Base-by-base conservation (phyloP, 2,888 invertebrate genomes). In the Hybos culiciformis region DNA sequence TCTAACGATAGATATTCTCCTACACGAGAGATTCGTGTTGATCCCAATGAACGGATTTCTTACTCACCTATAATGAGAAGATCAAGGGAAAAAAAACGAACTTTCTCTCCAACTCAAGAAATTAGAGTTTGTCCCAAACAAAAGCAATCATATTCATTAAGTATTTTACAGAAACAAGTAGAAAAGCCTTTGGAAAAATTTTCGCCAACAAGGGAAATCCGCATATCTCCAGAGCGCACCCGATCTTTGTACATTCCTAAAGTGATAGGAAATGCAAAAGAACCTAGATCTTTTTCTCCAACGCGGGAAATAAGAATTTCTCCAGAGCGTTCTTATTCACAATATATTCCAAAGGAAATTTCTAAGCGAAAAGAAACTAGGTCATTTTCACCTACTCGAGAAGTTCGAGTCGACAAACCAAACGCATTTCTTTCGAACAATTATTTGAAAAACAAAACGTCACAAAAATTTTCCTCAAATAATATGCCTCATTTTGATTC, bases 241-340 rank as follows among this genome's bases (percentile, higher is more conserved):
- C 42, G 20, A 37, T 37, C 37, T n/a, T n/a, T n/a, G 17, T 32
- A 32, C 18, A 17, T 32, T 3, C 32, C 32, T 2, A 15, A 17
- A 11, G 32, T 17, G 3, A 3, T 32, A 15, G 17, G 17, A 17
- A 15, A 32, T 17, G 2, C 2, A 44, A 42, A 26, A 46, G 37
- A 36, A 41, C 70, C 72, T 1, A 67, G 69, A 3, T 74, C 75
- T 12, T 72, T 75, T 1, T 69, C 74, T n/a, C 66, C 72, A 5
- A 60, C 37, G 2, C 32, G 40, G 4, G 42, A 42, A 21, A 24
- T 32, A 2, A 5, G 32, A 17, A 32, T 32, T 15, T 11, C 18
- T 17, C 32, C 32, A 32, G 17, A 17, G 8, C 5, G 12, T 17
- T 17, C 32, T 2, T 17, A 17, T 15, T 15, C 15, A 8, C 32